These are phyloP conservation scores for Palythoa grandiflora DNA, from an alignment of 92 coral and sea anemone species.

Conservation along the genomic window DNA sequence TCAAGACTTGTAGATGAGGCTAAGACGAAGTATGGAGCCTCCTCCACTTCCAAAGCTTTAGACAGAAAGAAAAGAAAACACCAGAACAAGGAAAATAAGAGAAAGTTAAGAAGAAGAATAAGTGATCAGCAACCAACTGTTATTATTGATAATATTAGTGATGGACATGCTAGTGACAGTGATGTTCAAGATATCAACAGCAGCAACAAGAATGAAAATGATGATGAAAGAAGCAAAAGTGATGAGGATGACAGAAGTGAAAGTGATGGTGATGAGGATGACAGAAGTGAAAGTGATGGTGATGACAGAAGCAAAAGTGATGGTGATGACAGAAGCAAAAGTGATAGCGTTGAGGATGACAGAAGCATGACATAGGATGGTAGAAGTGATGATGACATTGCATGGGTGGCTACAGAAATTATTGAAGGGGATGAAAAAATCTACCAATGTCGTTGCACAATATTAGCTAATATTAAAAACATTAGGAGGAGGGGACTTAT, in stretches of 20 bases:
- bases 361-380: not conserved
- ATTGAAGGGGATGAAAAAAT: not conserved
- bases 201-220: not conserved
- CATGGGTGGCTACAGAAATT: not conserved
- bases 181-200: too few species aligned
- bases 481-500: not conserved
- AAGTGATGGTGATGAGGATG: not conserved
- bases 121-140: not conserved
- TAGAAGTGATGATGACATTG: not conserved
- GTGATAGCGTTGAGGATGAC: not conserved
- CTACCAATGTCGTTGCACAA: not conserved
- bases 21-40: not conserved
- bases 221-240: not conserved
- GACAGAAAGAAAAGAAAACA: not conserved
- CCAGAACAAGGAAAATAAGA: not conserved
- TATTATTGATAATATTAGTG: not conserved
- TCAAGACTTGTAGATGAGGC: constrained; percentile 14
- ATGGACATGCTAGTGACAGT: not conserved
- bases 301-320: too few species aligned
- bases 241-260: not conserved
- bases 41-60: not conserved
- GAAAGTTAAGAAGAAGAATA: not conserved
- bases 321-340: too few species aligned
- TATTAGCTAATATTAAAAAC: not conserved
- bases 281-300: too few species aligned